These are phyloP conservation scores for Microtus ochrogaster DNA, from an alignment of 2,113 vertebrate species.

Conservation along the genomic window DNA sequence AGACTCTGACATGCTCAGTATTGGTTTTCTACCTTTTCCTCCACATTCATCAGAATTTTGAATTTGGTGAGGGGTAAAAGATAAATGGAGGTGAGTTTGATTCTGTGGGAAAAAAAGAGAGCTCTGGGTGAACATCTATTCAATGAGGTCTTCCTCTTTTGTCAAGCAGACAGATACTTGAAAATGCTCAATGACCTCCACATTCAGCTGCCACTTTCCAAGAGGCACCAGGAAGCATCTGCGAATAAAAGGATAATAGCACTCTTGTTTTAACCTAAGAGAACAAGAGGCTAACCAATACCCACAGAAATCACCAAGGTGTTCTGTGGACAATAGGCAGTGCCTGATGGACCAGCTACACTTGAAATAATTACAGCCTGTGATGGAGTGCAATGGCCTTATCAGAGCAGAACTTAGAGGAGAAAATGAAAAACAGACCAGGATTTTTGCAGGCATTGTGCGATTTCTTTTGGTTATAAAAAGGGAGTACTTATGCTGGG, in stretches of 20 bases:
- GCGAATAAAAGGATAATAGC: background rate
- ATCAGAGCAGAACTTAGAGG: background rate
- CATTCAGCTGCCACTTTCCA: background rate
- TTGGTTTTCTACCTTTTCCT: background rate
- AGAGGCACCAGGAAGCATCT: background rate
- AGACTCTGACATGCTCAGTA: background rate
- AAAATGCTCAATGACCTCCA: background rate
- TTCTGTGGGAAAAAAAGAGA: background rate
- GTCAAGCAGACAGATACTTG: background rate
- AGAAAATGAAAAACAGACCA: background rate
- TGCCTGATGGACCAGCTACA: background rate
- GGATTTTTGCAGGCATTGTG: background rate
- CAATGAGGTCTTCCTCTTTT: background rate
- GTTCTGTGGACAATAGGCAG: background rate
- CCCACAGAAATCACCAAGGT: background rate
- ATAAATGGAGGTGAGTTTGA: background rate
- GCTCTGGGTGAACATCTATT: background rate
- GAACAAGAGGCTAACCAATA: constrained; percentile 6
- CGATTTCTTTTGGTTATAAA: background rate
- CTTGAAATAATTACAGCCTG: background rate
- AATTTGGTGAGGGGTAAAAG: background rate
- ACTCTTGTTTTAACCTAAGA: background rate
- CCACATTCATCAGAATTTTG: background rate
- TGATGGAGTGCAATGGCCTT: background rate
- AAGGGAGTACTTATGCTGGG: background rate